These are phyloP conservation scores for Pocillopora meandrina DNA, from an alignment of 92 coral and sea anemone species.

Conservation along the genomic window DNA sequence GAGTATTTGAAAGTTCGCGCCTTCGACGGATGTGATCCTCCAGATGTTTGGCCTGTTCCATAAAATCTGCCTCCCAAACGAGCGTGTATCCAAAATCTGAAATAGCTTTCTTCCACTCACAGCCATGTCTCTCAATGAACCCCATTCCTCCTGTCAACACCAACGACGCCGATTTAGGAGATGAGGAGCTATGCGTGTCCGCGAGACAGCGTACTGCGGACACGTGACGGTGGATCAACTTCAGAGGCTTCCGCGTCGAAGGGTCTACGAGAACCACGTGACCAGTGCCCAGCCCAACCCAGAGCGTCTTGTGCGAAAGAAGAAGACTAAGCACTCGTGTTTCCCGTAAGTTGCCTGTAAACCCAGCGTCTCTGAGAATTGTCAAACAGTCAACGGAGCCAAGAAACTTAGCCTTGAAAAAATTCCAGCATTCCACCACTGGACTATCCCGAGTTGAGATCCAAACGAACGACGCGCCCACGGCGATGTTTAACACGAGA, in stretches of 20 bases:
- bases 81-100: conserved; percentile 85
- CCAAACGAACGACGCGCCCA: conserved; percentile 77
- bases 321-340: conserved; percentile 89
- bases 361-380: conserved; percentile 59
- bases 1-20: conserved; percentile 49
- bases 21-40: conserved; percentile 73
- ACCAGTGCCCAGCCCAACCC: conserved; percentile 97
- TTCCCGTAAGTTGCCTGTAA: conserved; percentile 62
- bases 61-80: conserved; percentile 93
- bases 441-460: conserved; percentile 82
- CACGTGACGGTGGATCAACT: conserved; percentile 80
- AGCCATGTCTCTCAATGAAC: conserved; percentile 76
- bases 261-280: conserved; percentile 87
- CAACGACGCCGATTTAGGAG: conserved; percentile 70
- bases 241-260: conserved; percentile 67
- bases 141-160: conserved; percentile 97
- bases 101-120: conserved; percentile 51
- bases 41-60: conserved; percentile 73
- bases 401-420: conserved; percentile 52
- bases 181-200: conserved; percentile 64
- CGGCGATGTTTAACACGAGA: conserved; percentile 84
- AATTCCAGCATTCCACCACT: conserved; percentile 82
- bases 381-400: conserved; percentile 77
- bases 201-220: conserved; percentile 92
- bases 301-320: conserved; percentile 61